These are phyloP conservation scores for Andrena bicolor DNA, from an alignment of 2,888 invertebrate species.

Conservation along the genomic window DNA sequence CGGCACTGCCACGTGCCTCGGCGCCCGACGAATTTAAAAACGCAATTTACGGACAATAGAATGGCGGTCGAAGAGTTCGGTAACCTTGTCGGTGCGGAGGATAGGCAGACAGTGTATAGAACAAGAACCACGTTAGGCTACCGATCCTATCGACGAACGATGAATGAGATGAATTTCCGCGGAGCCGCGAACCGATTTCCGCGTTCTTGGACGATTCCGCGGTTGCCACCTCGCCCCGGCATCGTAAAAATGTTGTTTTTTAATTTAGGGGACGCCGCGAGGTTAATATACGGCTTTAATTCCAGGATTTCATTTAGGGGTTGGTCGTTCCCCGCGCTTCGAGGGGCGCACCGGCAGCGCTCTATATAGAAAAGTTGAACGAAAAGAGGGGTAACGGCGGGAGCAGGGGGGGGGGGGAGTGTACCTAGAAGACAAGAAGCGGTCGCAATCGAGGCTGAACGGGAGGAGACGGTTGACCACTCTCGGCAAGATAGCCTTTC, in stretches of 20 bases:
- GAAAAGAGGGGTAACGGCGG: conserved; percentile 2
- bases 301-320: conserved; percentile 83
- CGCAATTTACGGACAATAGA: conserved; percentile 83
- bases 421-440: conserved; percentile 37
- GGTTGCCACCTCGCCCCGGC: conserved; percentile 65
- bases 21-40: conserved; percentile 81
- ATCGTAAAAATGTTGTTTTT: conserved; percentile 84
- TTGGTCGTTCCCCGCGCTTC: conserved; percentile 64
- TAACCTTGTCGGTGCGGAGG: conserved; percentile 68
- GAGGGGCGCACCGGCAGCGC: conserved; percentile 26
- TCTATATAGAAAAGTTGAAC: conserved; percentile 43
- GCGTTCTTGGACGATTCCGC: conserved; percentile 60
- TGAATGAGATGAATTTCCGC: conserved; percentile 37
- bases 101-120: conserved; percentile 45
- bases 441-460: conserved; percentile 38
- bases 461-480: conserved; percentile 76
- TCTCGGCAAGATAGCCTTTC: conserved; percentile 81
- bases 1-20: conserved; percentile 74
- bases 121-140: conserved; percentile 40
- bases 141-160: conserved; percentile 49
- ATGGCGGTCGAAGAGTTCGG: conserved; percentile 77
- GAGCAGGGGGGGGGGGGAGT: conserved; percentile 5
- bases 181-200: conserved; percentile 55
- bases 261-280: conserved; percentile 82
- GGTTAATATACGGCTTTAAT: conserved; percentile 84